These are phyloP conservation scores for Sinopyrophorus schimmeli DNA, from an alignment of 2,888 invertebrate species.

Conservation along the genomic window DNA sequence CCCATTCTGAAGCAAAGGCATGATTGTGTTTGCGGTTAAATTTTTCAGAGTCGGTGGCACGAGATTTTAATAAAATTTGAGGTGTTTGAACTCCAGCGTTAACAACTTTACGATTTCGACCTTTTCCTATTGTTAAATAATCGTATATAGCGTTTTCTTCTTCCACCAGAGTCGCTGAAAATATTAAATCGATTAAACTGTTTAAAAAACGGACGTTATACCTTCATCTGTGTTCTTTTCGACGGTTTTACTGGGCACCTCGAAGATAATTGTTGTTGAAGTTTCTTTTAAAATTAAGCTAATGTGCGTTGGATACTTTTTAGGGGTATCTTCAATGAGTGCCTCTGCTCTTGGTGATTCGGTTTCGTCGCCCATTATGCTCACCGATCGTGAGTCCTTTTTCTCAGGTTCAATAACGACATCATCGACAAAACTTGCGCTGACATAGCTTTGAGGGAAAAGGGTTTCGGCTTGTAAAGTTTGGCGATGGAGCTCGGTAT, in stretches of 20 bases:
- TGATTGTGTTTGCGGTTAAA: slow-evolving; percentile 61
- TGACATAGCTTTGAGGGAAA: slow-evolving; percentile 19
- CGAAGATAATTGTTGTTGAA: slow-evolving; percentile 65
- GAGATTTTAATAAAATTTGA: slow-evolving; percentile 63
- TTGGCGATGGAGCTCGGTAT: slow-evolving; percentile 28
- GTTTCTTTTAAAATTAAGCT: slow-evolving; percentile 70
- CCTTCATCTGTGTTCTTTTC: slow-evolving; percentile 63
- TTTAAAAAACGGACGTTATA: slow-evolving; percentile 14
- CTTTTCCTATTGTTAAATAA: slow-evolving; percentile 68
- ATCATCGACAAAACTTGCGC: slow-evolving; percentile 15
- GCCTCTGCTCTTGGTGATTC: slow-evolving; percentile 7
- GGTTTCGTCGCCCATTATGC: slow-evolving; percentile 1
- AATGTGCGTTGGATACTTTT: slow-evolving; percentile 60
- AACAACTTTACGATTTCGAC: slow-evolving; percentile 67
- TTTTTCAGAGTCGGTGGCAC: slow-evolving; percentile 64
- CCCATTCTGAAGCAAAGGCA: slow-evolving; percentile 75
- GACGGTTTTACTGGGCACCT: slow-evolving; percentile 66
- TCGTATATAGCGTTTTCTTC: slow-evolving; percentile 69
- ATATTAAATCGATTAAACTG: not conserved
- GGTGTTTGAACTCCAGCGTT: slow-evolving; percentile 73
- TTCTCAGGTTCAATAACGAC: slow-evolving; percentile 27
- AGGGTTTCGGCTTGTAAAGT: slow-evolving; percentile 18
- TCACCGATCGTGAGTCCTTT: slow-evolving; percentile 1
- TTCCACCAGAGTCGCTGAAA: slow-evolving; percentile 58
- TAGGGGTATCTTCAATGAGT: not conserved